phyloP scores from a whole-genome alignment of 1,140 invertebrate species.

The Diachasmimorpha longicaudata region DNA sequence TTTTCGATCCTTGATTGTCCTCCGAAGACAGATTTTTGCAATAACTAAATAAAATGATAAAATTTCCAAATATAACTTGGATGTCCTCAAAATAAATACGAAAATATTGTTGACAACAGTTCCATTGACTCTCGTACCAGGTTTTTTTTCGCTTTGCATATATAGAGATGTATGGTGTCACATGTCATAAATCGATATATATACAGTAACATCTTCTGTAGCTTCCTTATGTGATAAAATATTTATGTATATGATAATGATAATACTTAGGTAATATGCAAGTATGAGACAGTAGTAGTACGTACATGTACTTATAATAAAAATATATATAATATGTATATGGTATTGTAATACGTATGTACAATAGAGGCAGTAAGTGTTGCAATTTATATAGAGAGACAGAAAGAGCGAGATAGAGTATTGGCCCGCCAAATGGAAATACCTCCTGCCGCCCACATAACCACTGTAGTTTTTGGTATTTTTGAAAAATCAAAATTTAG shows the following conservation, averaged over 20 bases:
- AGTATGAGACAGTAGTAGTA: slow-evolving; percentile 38
- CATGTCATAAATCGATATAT: neutral
- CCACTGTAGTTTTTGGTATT: slow-evolving; percentile 13
- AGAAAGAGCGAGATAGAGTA: slow-evolving; percentile 52
- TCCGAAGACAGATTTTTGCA: too few species aligned
- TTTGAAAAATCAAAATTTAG: neutral
- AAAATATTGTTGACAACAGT: neutral
- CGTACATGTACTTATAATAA: slow-evolving; percentile 36
- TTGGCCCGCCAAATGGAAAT: slow-evolving; percentile 54
- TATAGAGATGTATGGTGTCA: neutral
- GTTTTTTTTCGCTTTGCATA: neutral
- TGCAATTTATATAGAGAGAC: slow-evolving; percentile 28
- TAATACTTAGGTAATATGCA: slow-evolving; percentile 26
- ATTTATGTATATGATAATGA: slow-evolving; percentile 14
- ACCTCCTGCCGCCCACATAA: slow-evolving; percentile 48
- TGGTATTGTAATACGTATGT: slow-evolving; percentile 41
- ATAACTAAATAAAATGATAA: too few species aligned
- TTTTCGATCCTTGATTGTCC: too few species aligned
- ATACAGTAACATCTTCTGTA: neutral
- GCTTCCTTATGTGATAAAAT: slow-evolving; percentile 11
- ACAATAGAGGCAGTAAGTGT: slow-evolving; percentile 38
- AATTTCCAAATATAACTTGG: too few species aligned
- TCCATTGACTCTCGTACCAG: neutral
- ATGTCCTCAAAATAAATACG: neutral
- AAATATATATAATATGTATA: slow-evolving; percentile 29